phyloP scores from a whole-genome alignment of 2,113 vertebrate genomes.

The Melanerpes formicivorus region DNA sequence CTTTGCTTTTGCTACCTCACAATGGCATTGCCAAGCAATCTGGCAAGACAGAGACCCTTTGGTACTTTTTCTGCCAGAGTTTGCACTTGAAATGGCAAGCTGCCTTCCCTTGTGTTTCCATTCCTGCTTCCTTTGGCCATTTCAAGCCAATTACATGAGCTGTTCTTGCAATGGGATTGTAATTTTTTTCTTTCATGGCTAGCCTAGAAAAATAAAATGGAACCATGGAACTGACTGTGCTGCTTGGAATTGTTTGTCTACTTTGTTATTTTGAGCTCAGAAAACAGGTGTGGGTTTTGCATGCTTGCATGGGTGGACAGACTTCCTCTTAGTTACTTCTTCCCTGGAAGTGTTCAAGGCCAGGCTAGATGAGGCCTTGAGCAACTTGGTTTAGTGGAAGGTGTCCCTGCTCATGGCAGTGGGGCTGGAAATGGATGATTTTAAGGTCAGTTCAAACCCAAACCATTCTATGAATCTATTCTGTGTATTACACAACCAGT shows the following conservation, averaged over 20 bases:
- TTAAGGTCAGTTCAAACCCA: too few species aligned
- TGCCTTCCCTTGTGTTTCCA: neutral
- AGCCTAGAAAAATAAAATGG: neutral
- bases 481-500: neutral
- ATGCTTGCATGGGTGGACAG: neutral
- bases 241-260: neutral
- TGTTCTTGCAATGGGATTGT: neutral
- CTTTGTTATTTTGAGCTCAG: neutral
- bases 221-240: neutral
- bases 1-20: neutral
- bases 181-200: neutral
- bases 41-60: neutral
- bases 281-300: neutral
- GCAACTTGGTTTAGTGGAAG: too few species aligned
- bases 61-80: neutral
- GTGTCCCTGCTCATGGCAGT: too few species aligned
- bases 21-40: neutral
- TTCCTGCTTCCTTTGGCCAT: neutral
- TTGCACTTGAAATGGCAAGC: neutral
- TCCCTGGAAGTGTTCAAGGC: too few species aligned
- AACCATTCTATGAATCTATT: too few species aligned
- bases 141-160: neutral
- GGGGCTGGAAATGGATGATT: too few species aligned
- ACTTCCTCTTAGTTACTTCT: neutral
- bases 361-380: too few species aligned